These are phyloP conservation scores for Tor tambroides DNA, from an alignment of 2,113 vertebrate genomes.

Conservation along the genomic window DNA sequence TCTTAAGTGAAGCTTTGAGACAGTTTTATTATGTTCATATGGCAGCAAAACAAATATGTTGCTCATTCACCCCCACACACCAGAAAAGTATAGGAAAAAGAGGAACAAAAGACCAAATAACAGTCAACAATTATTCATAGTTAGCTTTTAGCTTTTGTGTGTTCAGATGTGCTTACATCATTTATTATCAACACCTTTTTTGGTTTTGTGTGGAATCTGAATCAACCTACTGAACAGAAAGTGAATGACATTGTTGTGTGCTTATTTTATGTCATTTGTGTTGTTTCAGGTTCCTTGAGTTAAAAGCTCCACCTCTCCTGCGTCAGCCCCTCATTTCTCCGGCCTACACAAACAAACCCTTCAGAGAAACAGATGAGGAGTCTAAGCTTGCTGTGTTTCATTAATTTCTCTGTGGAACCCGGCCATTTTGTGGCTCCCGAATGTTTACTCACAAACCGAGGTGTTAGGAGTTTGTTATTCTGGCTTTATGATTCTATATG, in stretches of 20 bases:
- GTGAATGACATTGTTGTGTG: slow-evolving; percentile 57
- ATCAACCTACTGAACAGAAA: slow-evolving; percentile 61
- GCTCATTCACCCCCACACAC: slow-evolving; percentile 52
- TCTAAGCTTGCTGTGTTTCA: slow-evolving; percentile 48
- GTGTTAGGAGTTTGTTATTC: slow-evolving; percentile 47
- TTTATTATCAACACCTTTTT: slow-evolving; percentile 69
- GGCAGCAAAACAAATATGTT: slow-evolving; percentile 49
- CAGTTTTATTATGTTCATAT: slow-evolving; percentile 55
- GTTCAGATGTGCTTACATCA: slow-evolving; percentile 68
- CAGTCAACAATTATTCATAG: slow-evolving; percentile 61
- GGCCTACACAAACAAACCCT: slow-evolving; percentile 59
- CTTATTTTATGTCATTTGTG: slow-evolving; percentile 54
- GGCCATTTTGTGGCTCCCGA: slow-evolving; percentile 63
- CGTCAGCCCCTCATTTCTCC: slow-evolving; percentile 45
- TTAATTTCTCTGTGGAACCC: slow-evolving; percentile 32
- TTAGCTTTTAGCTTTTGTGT: slow-evolving; percentile 77
- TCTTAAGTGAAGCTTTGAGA: slow-evolving; percentile 32
- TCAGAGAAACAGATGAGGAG: slow-evolving; percentile 56
- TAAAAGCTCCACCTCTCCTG: neutral
- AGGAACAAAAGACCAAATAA: slow-evolving; percentile 59
- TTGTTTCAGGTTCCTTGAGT: slow-evolving; percentile 62
- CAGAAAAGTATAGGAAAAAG: slow-evolving; percentile 62
- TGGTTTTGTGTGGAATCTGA: slow-evolving; percentile 54
- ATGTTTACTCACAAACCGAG: slow-evolving; percentile 57
- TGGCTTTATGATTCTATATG: neutral